Evolutionary conservation across 2,113 vertebrate species (phyloP).

Genomic region (Potamarius usumacintae): DNA sequence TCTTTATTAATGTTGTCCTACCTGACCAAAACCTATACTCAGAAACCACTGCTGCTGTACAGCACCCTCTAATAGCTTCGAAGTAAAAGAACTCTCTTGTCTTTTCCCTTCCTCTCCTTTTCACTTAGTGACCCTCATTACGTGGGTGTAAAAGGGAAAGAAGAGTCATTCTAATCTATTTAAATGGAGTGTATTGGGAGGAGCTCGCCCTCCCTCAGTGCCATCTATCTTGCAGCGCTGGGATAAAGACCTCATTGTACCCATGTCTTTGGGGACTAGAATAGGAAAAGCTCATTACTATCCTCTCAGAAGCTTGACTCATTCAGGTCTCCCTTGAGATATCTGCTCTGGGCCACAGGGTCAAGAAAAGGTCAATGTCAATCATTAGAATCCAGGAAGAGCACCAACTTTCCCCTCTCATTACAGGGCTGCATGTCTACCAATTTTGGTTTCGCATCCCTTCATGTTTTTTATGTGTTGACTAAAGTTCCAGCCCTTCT

Average conservation of each 20-base stretch:
- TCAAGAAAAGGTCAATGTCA: conserved; percentile 42
- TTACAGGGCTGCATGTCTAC: not conserved
- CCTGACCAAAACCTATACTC: not conserved
- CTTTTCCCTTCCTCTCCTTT: not conserved
- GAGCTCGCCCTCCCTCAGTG: not conserved
- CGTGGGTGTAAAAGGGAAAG: conserved; percentile 19
- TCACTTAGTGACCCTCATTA: conserved; percentile 10
- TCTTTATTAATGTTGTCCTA: not conserved
- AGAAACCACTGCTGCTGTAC: not conserved
- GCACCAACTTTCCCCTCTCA: conserved; percentile 1
- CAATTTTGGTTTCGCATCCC: conserved; percentile 6
- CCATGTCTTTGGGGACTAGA: conserved; percentile 21
- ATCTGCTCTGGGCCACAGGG: not conserved
- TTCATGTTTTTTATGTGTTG: not conserved
- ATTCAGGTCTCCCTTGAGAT: conserved; percentile 18
- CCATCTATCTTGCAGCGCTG: conserved; percentile 27
- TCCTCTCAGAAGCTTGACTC: conserved; percentile 1
- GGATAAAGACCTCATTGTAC: conserved; percentile 44
- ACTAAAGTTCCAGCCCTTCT: not conserved
- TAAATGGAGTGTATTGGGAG: conserved; percentile 31
- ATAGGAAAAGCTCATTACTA: conserved; percentile 39
- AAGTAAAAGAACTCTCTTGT: not conserved
- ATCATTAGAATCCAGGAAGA: conserved; percentile 15
- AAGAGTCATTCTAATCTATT: conserved; percentile 29
- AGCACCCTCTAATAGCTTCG: not conserved